Evolutionary conservation across 1,140 invertebrate species (phyloP), one percentile per base, ranked within the genome.

Genomic region (Drosophila grimshawi): DNA sequence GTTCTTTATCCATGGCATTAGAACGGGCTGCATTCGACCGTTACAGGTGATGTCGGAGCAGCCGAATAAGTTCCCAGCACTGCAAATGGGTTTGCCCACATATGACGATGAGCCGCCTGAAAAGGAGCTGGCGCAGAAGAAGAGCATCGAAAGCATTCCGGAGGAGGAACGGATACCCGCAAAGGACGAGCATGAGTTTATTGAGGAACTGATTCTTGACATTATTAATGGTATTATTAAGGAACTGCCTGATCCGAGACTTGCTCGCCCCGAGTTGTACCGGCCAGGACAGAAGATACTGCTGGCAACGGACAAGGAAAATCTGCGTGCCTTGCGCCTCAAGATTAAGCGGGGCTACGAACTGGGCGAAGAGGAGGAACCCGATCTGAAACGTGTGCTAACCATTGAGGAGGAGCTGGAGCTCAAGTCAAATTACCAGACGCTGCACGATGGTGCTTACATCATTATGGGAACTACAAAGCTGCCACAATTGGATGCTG

Each of bases 331-430:
- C 6, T 46, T 92, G 55, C 67, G 88, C 8, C 65, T 91, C n/a
- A 79, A 82, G 65, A 53, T 92, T 3, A 86, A 80, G 39, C 83
- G 85, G 4, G 91, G 88, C 27, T 78, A 86, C 41, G 90, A 91
- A 32, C 76, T 81, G 30, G 91, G 80, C 37, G 86, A 92, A 29
- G 73, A 86, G 35, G 70, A 77, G 46, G 75, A 81, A 7, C 56
- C 74, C 2, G 80, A 78, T 8, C 55, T 64, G 4, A 69, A 89
- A 6, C 70, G 70, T 4, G 33, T 73, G 10, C 67, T 91, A 0
- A 91, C 83, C 3, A 63, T 92, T n/a, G 85, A 91, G 46, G 86
- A 92, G 30, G 91, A 92, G 56, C 43, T 92, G n/a, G 67, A 67
- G 5, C 55, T 86, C 0, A 86, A 78, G 35, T 78, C 66, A 35